Conservation (phyloP, 2,797 vertebrate species). For the Falco concolor region DNA sequence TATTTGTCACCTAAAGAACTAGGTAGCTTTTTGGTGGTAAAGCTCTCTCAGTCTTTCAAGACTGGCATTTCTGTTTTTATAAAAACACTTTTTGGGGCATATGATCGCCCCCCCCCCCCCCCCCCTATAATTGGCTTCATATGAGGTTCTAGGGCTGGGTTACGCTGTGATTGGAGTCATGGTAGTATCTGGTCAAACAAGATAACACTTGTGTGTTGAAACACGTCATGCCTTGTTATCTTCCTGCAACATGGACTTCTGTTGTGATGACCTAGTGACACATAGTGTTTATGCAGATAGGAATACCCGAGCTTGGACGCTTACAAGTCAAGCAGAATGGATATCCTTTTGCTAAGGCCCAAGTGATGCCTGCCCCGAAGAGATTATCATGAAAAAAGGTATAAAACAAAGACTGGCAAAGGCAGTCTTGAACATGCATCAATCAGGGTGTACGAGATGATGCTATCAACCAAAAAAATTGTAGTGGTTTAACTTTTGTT, state of each 20-base stretch:
- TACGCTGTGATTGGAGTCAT: background rate
- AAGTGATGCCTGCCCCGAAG: background rate
- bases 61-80: background rate
- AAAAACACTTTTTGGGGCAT: background rate
- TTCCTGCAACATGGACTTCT: background rate
- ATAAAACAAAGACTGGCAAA: background rate
- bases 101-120: fast-evolving
- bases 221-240: background rate
- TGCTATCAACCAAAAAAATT: background rate
- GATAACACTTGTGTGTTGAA: background rate
- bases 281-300: background rate
- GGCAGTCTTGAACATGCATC: background rate
- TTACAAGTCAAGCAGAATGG: background rate
- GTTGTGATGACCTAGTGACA: background rate
- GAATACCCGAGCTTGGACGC: background rate
- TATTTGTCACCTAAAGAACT: background rate
- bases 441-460: background rate
- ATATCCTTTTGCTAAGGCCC: background rate
- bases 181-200: background rate
- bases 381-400: background rate
- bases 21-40: background rate
- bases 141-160: background rate
- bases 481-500: background rate
- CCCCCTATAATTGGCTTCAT: background rate
- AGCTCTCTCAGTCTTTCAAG: background rate